These are phyloP conservation scores for Neodontobutis hainanensis DNA, from an alignment of 2,113 vertebrate species.

Conservation along the genomic window DNA sequence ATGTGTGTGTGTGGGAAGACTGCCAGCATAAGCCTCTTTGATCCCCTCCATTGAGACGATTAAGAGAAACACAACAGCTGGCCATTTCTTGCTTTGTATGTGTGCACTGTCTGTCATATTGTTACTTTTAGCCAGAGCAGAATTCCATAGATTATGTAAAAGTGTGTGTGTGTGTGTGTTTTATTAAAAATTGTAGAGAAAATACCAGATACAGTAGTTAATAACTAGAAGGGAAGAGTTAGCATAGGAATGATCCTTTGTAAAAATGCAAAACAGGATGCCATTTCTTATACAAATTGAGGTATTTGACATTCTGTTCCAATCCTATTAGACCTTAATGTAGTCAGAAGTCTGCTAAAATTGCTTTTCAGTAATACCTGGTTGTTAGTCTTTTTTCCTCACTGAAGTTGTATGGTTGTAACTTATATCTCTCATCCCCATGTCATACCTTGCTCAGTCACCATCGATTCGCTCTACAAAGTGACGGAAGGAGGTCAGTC, in stretches of 20 bases:
- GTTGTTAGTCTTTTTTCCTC: background rate
- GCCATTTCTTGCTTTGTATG: conserved; percentile 23
- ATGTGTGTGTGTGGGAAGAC: conserved; percentile 24
- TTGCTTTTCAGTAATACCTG: background rate
- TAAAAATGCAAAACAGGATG: conserved; percentile 17
- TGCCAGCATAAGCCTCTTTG: conserved; percentile 64
- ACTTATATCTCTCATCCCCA: background rate
- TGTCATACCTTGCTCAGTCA: conserved; percentile 78
- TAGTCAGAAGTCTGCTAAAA: conserved; percentile 19
- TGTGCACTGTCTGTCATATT: conserved; percentile 21
- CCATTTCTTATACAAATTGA: conserved; percentile 25
- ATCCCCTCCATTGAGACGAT: conserved; percentile 56
- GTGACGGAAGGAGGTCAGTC: conserved; percentile 94
- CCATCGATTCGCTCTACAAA: conserved; percentile 98
- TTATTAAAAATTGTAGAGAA: no score
- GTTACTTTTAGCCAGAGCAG: conserved; percentile 24
- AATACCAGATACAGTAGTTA: background rate
- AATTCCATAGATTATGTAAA: conserved; percentile 49
- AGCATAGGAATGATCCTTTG: background rate
- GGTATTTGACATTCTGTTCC: conserved; percentile 17
- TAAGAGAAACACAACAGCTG: conserved; percentile 50
- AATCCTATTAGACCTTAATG: conserved; percentile 43
- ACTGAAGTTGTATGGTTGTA: background rate
- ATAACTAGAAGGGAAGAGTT: background rate
- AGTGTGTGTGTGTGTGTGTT: no score